Base-by-base conservation (phyloP, 2,888 invertebrate genomes). In the Eretmocerus hayati region DNA sequence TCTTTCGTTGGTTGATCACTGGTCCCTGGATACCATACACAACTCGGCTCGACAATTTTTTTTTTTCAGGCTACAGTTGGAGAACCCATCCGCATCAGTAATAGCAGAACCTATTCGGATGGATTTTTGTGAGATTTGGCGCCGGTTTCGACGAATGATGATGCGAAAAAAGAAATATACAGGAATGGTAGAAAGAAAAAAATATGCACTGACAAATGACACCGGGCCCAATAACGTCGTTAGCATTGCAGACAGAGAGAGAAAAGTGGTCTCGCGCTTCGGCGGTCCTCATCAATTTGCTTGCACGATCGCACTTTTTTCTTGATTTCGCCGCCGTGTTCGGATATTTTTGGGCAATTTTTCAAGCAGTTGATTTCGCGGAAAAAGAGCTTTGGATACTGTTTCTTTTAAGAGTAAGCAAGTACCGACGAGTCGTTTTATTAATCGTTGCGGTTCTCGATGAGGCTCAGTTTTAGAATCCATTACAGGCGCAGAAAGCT, bases 311-410 rank as follows among this genome's bases (percentile, higher is more conserved):
- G 21, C 15, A 9, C 18, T 35, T 38, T 16, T 31, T 16, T 15
- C 33, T 36, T 21, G 15, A 6, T 20, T 20, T 16, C 23, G 39
- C 31, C 15, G n/a, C 23, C 22, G 22, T 16, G n/a, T 5, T 21
- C 18, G 30, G 35, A 35, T 32, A 42, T 47, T 44, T 42, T 31
- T 37, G 9, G 21, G 26, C 9, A 13, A 53, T 53, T 47, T 47
- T 53, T 53, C 49, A 44, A 49, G 49, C 43, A 46, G 52, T 49
- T 53, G 46, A 53, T 53, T 53, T 49, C 52, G 16, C 8, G 33
- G 46, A 36, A 47, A 18, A 38, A 44, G 37, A 13, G 16, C n/a
- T 18, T 35, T 26, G 26, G n/a, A n/a, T n/a, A 46, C 42, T 43
- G 30, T 39, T 6, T 8, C 31, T 22, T 9, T 19, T 6, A 20